Percentiles rank a stretch among this genome's conserved stretches.
Conservation (phyloP, 2,888 invertebrate species). For the Trachelus troglodyta region DNA sequence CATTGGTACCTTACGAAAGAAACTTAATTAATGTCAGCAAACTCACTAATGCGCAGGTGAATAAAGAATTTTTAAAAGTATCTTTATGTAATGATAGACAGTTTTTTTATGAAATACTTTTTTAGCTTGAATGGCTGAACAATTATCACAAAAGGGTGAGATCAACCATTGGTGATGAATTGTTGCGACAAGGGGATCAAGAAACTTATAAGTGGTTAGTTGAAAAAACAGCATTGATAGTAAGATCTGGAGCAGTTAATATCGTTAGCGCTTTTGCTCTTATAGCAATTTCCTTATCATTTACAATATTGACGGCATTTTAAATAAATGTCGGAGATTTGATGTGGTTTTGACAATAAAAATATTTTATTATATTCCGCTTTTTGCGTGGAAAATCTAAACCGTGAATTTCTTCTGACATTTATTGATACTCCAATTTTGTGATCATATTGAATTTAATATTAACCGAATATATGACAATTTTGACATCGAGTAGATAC, state of each 20-base stretch:
- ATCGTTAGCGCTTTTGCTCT: neutral
- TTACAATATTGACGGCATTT: neutral
- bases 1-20: slow-evolving; percentile 68
- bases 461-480: neutral
- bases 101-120: slow-evolving; percentile 10
- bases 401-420: neutral
- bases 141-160: slow-evolving; percentile 35
- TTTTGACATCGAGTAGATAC: neutral
- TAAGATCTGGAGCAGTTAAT: neutral
- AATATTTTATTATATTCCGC: neutral
- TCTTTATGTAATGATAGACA: slow-evolving; percentile 2
- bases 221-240: neutral
- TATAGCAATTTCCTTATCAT: neutral
- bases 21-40: slow-evolving; percentile 66
- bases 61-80: neutral
- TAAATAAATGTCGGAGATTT: neutral
- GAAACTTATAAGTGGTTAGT: neutral
- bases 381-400: neutral
- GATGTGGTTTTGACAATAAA: neutral
- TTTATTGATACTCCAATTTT: neutral
- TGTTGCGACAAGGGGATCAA: neutral
- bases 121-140: slow-evolving; percentile 42
- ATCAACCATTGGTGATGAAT: slow-evolving; percentile 32
- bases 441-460: neutral
- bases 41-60: slow-evolving; percentile 67